Conservation (phyloP, 2,113 vertebrate species). For the Bos javanicus region DNA sequence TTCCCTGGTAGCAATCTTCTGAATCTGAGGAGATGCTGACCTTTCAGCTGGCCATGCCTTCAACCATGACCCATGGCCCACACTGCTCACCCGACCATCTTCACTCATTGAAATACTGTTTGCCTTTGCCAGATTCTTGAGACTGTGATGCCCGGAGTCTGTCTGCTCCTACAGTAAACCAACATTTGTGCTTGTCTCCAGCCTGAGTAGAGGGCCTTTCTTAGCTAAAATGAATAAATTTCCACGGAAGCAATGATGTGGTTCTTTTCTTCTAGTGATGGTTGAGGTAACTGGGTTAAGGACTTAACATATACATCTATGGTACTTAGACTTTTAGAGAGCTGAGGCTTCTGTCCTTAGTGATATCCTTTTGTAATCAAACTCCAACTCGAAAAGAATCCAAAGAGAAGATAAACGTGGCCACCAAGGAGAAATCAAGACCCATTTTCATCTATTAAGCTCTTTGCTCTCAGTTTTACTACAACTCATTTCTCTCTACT, state of each 20-base stretch:
- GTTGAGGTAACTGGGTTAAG: not conserved
- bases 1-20: not conserved
- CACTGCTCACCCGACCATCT: not conserved
- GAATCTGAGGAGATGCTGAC: not conserved
- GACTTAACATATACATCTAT: not conserved
- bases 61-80: accelerated
- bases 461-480: not conserved
- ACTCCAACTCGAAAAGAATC: not conserved
- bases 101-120: not conserved
- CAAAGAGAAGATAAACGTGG: not conserved
- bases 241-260: not conserved
- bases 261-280: not conserved
- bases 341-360: not conserved
- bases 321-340: not conserved
- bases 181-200: not conserved
- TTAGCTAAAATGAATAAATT: not conserved
- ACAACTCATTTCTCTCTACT: not conserved
- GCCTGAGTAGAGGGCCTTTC: not conserved
- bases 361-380: not conserved
- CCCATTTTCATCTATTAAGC: not conserved
- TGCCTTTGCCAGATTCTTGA: not conserved
- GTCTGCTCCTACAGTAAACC: not conserved
- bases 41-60: not conserved
- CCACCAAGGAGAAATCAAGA: not conserved
- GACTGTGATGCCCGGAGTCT: not conserved